phyloP scores from a whole-genome alignment of 2,797 vertebrate genomes.

The Falco peregrinus region DNA sequence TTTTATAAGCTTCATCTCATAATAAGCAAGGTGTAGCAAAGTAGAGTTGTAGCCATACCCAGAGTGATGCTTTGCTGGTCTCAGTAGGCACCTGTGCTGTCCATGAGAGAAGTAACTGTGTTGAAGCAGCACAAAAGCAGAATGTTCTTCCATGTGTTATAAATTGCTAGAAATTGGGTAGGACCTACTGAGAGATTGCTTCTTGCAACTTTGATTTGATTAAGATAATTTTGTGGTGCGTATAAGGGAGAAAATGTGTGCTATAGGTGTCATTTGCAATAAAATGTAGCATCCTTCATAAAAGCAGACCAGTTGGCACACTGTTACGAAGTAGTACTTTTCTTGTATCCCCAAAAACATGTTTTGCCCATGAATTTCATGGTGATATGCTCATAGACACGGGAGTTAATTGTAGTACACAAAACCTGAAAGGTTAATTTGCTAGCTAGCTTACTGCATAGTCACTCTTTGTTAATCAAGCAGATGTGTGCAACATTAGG shows the following conservation, averaged over 20 bases:
- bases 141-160: not conserved
- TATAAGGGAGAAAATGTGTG: not conserved
- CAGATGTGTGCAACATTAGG: not conserved
- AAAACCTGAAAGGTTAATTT: conserved; percentile 3
- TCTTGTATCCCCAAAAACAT: not conserved
- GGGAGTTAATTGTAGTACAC: not conserved
- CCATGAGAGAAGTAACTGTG: not conserved
- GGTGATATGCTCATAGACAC: not conserved
- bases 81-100: not conserved
- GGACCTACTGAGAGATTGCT: not conserved
- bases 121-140: not conserved
- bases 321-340: not conserved
- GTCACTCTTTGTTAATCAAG: not conserved
- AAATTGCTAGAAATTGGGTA: conserved; percentile 15
- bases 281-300: not conserved
- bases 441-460: not conserved
- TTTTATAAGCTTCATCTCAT: not conserved
- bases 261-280: not conserved
- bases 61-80: not conserved
- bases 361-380: not conserved
- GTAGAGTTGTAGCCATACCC: not conserved
- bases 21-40: not conserved
- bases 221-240: not conserved
- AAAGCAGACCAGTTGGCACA: not conserved
- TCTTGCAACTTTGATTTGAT: not conserved